These are phyloP conservation scores for Atlantisia rogersi DNA, from an alignment of 2,113 vertebrate genomes.

Conservation along the genomic window DNA sequence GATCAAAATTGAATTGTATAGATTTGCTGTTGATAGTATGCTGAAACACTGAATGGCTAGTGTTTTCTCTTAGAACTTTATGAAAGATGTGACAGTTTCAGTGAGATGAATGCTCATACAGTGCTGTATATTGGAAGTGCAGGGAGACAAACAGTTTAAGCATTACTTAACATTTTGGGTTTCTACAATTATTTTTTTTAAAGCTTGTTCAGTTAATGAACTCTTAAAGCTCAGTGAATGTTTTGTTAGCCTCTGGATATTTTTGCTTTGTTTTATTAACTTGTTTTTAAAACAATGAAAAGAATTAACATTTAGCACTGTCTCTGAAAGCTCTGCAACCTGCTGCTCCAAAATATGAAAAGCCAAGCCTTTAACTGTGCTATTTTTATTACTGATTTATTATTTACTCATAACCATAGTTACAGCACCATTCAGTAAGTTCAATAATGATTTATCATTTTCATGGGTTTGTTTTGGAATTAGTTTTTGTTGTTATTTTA, in stretches of 20 bases:
- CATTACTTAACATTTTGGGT: background rate
- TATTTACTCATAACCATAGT: background rate
- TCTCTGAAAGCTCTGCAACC: background rate
- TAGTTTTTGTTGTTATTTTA: background rate
- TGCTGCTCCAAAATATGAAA: background rate
- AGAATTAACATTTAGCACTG: background rate
- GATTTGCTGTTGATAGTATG: background rate
- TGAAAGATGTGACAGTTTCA: background rate
- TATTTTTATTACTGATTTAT: background rate
- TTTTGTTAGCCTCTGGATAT: background rate
- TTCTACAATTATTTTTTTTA: background rate
- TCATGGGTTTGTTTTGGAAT: background rate
- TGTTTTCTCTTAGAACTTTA: background rate
- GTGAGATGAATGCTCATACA: background rate
- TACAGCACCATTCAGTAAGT: background rate
- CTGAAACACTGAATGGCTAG: background rate
- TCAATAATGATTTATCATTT: background rate
- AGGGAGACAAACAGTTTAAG: background rate
- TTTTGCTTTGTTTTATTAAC: background rate
- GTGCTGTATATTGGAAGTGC: background rate
- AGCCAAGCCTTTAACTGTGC: background rate
- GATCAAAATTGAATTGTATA: background rate
- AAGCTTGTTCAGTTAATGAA: background rate
- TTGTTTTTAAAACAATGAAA: background rate
- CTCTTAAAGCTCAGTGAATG: background rate